Evolutionary conservation across 2,113 vertebrate genomes (phyloP).

Genomic region (Brevimyrus niger): DNA sequence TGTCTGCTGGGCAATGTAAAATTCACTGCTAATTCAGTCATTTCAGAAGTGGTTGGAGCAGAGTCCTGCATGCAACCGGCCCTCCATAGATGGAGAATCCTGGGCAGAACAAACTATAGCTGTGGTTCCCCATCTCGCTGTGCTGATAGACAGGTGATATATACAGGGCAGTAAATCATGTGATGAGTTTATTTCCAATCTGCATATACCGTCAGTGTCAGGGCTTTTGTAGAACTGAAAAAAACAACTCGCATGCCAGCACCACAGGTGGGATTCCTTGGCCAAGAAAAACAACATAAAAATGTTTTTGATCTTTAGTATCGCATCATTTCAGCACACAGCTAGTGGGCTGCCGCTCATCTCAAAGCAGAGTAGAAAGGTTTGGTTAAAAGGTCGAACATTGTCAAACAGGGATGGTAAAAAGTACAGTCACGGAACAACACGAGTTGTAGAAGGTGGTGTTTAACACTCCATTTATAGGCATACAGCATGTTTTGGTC

Average conservation of each 20-base stretch:
- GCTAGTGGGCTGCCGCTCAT: slow-evolving; percentile 33
- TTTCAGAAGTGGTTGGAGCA: not conserved
- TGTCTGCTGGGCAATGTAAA: not conserved
- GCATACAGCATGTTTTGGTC: slow-evolving; percentile 43
- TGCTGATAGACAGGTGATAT: not conserved
- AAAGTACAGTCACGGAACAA: not conserved
- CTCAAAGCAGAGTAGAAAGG: slow-evolving; percentile 25
- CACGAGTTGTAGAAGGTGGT: not conserved
- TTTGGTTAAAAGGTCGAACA: slow-evolving; percentile 9
- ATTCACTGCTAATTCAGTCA: not conserved
- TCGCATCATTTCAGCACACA: slow-evolving; percentile 23
- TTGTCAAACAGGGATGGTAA: not conserved
- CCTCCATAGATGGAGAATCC: slow-evolving; percentile 14
- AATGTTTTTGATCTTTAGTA: not conserved
- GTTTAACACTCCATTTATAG: slow-evolving; percentile 27
- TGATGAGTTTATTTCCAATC: not conserved
- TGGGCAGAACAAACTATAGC: not conserved
- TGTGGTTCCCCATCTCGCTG: not conserved
- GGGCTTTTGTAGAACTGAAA: not conserved
- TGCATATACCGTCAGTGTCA: not conserved
- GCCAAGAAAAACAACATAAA: not conserved
- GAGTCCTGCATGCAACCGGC: slow-evolving; percentile 13
- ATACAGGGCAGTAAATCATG: not conserved
- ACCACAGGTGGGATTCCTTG: not conserved
- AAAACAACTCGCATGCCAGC: not conserved